These are phyloP conservation scores for Teleogryllus occipitalis DNA, from an alignment of 1,140 invertebrate genomes.

Conservation along the genomic window DNA sequence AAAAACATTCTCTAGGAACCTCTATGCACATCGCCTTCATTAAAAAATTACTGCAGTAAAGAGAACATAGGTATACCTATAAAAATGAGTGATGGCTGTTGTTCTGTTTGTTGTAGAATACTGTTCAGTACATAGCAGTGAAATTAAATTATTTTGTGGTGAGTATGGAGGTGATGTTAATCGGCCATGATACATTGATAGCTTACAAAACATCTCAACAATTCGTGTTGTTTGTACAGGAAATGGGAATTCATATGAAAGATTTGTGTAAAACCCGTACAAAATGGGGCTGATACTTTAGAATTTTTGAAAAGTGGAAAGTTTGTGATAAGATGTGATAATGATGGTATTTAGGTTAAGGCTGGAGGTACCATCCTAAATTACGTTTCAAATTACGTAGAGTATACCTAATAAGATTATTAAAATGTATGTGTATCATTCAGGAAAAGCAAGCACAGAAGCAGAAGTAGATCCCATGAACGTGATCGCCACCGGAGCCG, in stretches of 20 bases:
- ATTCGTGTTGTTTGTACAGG: no score
- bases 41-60: background rate
- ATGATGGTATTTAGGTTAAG: no score
- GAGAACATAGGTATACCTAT: background rate
- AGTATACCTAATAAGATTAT: no score
- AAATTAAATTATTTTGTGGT: slow-evolving; percentile 15
- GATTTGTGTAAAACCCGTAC: no score
- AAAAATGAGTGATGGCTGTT: slow-evolving; percentile 17
- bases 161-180: slow-evolving; percentile 14
- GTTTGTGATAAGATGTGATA: no score
- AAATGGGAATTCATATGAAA: no score
- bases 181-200: slow-evolving; percentile 14
- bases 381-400: no score
- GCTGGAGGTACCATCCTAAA: no score
- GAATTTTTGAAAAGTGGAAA: no score
- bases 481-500: slow-evolving; percentile 30
- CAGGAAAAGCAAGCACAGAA: slow-evolving; percentile 41
- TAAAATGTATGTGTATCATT: no score
- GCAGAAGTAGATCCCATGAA: slow-evolving; percentile 39
- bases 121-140: slow-evolving; percentile 19
- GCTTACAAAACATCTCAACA: background rate
- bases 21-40: background rate
- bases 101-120: slow-evolving; percentile 19
- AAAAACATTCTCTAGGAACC: background rate
- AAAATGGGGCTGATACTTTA: no score